Percentiles rank a stretch among this genome's conserved stretches.
These are phyloP conservation scores for Myotis planiceps DNA, from an alignment of 2,797 vertebrate genomes.

Conservation along the genomic window DNA sequence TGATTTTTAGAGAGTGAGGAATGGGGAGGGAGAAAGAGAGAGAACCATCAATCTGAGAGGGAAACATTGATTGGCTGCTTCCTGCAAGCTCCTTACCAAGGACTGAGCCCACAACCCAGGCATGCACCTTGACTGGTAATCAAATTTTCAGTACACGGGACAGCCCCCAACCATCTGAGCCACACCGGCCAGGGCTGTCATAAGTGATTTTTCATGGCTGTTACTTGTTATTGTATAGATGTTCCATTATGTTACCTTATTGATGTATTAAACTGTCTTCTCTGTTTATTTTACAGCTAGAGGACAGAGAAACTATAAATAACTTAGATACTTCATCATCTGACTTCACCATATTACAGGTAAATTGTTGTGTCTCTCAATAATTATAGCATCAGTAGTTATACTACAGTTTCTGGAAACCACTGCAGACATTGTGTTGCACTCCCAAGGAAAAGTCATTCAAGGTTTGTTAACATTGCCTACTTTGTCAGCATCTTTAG, in stretches of 20 bases:
- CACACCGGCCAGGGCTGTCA: not conserved
- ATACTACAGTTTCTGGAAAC: not conserved
- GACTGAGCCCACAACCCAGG: not conserved
- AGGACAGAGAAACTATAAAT: conserved; percentile 85
- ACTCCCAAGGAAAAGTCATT: not conserved
- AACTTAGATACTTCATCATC: conserved; percentile 84
- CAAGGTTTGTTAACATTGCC: not conserved
- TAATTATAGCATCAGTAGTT: not conserved
- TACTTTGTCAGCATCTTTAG: not conserved
- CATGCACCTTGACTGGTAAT: not conserved
- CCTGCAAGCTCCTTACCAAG: not conserved
- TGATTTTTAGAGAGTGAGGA: not conserved
- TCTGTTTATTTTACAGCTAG: conserved; percentile 80
- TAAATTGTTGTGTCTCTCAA: conserved; percentile 71
- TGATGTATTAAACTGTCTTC: not conserved
- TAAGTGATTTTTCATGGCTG: not conserved
- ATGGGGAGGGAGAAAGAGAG: not conserved
- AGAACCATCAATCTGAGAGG: not conserved
- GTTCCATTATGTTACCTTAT: not conserved
- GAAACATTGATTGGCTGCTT: not conserved
- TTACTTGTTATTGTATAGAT: not conserved
- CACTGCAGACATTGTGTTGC: not conserved
- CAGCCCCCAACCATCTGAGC: not conserved
- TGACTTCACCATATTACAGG: conserved; percentile 86
- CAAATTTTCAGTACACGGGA: not conserved